Percentiles rank a stretch among this genome's conserved stretches.
phyloP scores from a whole-genome alignment of 2,797 vertebrate species.

The Eupleurogrammus muticus region DNA sequence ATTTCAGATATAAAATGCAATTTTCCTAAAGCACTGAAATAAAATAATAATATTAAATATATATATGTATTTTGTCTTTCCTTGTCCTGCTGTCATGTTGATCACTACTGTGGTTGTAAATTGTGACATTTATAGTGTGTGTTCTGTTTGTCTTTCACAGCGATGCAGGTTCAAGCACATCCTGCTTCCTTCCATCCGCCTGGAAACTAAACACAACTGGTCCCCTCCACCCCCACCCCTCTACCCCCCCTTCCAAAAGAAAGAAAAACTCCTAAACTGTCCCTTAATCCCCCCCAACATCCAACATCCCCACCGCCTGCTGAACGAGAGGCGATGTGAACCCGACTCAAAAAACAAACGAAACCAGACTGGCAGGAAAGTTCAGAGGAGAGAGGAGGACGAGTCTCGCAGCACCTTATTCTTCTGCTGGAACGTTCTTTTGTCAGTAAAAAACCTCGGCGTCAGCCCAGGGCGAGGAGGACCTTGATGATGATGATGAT shows the following conservation, averaged over 20 bases:
- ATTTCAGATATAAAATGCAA: too few relatives aligned
- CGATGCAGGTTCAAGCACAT: conserved; percentile 81
- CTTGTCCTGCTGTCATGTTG: too few relatives aligned
- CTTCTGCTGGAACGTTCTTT: conserved; percentile 61
- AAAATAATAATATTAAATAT: too few relatives aligned
- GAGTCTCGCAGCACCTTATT: conserved; percentile 71
- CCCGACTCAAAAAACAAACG: conserved; percentile 6
- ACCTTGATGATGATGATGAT: conserved; percentile 51
- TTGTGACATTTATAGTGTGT: conserved; percentile 40
- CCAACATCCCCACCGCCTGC: conserved; percentile 42
- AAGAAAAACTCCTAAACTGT: conserved; percentile 22
- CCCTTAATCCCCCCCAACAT: conserved; percentile 29
- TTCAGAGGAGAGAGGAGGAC: conserved; percentile 44
- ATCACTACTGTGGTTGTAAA: not conserved
- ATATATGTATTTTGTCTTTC: too few relatives aligned
- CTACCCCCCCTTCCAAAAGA: conserved; percentile 12
- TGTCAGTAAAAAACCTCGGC: conserved; percentile 36
- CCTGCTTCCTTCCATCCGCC: conserved; percentile 76
- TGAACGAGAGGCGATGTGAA: conserved; percentile 62
- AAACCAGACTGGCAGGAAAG: conserved; percentile 50
- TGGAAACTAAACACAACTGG: conserved; percentile 77
- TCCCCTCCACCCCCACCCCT: not conserved
- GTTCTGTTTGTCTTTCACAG: conserved; percentile 73
- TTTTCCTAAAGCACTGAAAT: not conserved
- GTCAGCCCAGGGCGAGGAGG: conserved; percentile 39